phyloP scores from a whole-genome alignment of 2,797 vertebrate genomes.

The Bradypus variegatus region DNA sequence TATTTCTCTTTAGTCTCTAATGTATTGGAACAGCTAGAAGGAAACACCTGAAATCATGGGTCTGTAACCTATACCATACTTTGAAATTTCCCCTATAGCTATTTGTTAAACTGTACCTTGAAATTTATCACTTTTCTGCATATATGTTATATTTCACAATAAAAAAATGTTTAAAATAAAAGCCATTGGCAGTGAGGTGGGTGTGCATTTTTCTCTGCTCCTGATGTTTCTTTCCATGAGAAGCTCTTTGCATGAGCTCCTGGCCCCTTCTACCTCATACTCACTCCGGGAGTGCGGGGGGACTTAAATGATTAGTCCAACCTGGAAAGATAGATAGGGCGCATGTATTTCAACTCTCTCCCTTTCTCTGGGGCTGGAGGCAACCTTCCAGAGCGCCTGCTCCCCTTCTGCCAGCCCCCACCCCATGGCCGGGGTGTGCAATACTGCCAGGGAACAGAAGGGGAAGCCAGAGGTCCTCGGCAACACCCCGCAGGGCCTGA shows the following conservation, averaged over 20 bases:
- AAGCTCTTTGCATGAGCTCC: accelerated
- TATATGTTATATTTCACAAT: too few species aligned
- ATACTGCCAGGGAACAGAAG: background rate
- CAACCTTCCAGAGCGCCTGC: too few species aligned
- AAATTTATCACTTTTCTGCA: too few species aligned
- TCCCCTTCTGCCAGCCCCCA: background rate
- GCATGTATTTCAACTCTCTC: accelerated
- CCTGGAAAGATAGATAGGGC: background rate
- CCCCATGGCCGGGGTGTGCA: background rate
- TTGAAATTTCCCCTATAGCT: too few species aligned
- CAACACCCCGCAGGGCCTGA: too few species aligned
- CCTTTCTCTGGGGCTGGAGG: background rate
- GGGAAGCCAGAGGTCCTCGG: background rate
- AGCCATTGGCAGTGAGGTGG: background rate
- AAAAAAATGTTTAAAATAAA: too few species aligned
- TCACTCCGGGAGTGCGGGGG: accelerated
- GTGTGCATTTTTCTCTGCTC: background rate
- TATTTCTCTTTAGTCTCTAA: too few species aligned
- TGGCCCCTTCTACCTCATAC: background rate
- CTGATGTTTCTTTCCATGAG: background rate
- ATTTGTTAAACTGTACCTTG: too few species aligned
- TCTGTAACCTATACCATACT: too few species aligned
- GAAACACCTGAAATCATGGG: too few species aligned
- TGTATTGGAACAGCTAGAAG: too few species aligned
- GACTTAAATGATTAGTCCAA: too few species aligned